Conservation (phyloP, 30 jellyfish, hydroid and myxozoan species). For the Aurelia sp. region DNA sequence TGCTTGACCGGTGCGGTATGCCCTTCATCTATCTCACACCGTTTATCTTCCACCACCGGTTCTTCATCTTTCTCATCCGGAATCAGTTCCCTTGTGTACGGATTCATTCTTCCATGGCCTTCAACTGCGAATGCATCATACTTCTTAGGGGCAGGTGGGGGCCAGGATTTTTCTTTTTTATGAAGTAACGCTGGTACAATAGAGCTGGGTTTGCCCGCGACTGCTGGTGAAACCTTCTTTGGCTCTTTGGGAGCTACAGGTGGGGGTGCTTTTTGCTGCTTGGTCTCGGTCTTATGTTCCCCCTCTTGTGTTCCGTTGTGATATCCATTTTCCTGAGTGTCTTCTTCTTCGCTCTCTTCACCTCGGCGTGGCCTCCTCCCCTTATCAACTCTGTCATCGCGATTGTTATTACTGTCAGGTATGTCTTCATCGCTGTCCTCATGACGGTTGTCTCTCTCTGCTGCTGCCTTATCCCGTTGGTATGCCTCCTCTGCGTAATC, state of each 20-base stretch:
- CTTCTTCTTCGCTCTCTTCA: conserved; percentile 40
- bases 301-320: conserved; percentile 6
- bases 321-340: neutral
- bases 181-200: conserved; percentile 39
- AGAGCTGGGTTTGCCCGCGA: conserved; percentile 14
- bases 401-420: neutral
- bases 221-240: conserved; percentile 23
- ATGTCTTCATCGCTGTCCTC: conserved; percentile 21
- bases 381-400: conserved; percentile 20
- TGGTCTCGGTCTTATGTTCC: neutral
- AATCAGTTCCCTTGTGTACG: conserved; percentile 65
- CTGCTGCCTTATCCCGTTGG: neutral
- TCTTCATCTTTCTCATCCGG: conserved; percentile 72
- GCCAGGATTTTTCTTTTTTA: conserved; percentile 64
- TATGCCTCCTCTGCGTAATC: conserved; percentile 26
- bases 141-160: conserved; percentile 85
- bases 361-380: conserved; percentile 2
- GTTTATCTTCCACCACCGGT: conserved; percentile 49
- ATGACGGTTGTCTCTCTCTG: neutral
- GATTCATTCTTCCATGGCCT: conserved; percentile 88
- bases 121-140: conserved; percentile 92
- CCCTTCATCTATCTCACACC: conserved; percentile 83
- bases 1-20: conserved; percentile 81
- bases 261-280: neutral
- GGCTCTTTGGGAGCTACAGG: conserved; percentile 15